Conservation (phyloP, 2,888 invertebrate species). For the Zygogramma bicolorata region DNA sequence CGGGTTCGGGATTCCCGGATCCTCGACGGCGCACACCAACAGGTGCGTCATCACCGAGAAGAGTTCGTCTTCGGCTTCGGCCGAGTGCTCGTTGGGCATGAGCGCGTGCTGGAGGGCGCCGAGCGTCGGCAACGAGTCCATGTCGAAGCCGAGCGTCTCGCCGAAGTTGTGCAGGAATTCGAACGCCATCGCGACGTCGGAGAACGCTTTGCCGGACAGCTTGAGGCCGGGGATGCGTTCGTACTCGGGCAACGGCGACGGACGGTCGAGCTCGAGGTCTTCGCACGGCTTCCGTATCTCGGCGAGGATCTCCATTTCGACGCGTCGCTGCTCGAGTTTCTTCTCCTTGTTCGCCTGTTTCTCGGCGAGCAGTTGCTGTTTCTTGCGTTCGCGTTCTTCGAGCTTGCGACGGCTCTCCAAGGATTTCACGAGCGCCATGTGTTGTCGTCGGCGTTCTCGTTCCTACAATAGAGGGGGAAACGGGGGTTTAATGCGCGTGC, state of each 20-base stretch:
- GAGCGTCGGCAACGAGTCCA: conserved; percentile 88
- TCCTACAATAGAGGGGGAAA: conserved; percentile 21
- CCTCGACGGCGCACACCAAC: conserved; percentile 92
- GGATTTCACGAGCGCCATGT: conserved; percentile 89
- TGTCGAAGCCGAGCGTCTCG: conserved; percentile 92
- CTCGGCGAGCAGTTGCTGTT: conserved; percentile 84
- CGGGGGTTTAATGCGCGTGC: background rate
- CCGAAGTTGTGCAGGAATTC: conserved; percentile 98
- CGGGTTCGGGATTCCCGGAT: conserved; percentile 92
- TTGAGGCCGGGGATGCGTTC: conserved; percentile 76
- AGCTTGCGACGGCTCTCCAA: conserved; percentile 87
- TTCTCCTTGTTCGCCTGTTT: conserved; percentile 88
- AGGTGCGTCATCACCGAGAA: conserved; percentile 90
- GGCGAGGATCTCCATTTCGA: conserved; percentile 77
- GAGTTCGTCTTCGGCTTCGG: conserved; percentile 86
- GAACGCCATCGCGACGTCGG: conserved; percentile 93
- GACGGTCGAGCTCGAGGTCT: conserved; percentile 89
- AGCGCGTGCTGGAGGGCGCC: conserved; percentile 89
- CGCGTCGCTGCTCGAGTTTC: conserved; percentile 78
- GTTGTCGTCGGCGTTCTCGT: conserved; percentile 85
- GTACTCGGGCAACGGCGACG: conserved; percentile 78
- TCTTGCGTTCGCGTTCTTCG: conserved; percentile 85
- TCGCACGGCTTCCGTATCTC: conserved; percentile 89
- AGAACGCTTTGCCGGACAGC: conserved; percentile 89
- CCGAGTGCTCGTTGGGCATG: conserved; percentile 77